Evolutionary conservation across 2,113 vertebrate species (phyloP), one percentile per base, ranked within the genome.

Genomic region (Camelus dromedarius): DNA sequence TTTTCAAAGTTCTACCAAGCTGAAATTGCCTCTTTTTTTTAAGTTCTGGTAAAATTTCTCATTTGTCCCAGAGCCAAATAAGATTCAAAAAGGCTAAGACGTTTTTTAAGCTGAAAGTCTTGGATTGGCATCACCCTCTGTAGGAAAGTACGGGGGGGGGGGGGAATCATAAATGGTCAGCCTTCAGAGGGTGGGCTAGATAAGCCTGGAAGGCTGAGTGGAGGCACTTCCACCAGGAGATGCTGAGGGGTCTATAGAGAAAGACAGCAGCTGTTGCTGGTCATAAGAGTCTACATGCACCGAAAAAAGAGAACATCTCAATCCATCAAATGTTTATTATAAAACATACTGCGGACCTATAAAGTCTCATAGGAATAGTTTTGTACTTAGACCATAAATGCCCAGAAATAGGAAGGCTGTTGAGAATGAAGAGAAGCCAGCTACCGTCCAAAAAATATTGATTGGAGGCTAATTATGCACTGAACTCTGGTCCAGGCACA

Each of bases 1-100:
- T 52, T 64, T 86, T 94, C 62, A 90, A 79, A 86, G 86, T 82
- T 83, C 92, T 48, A 32, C 8, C 1, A 28, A 46, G 58, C 69
- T 19, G 24, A 91, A 48, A n/a, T 35, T 52, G 32, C 11, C 7
- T 42, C 92, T 91, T 84, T 64, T 50, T 60, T 46, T 64, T 73
- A 84, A 75, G 52, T 82, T 48, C 48, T 56, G 38, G 26, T 69
- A 77, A 67, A 56, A 77, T 82, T 50, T 56, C 52, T 84, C 38
- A 92, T 95, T 83, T 58, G 58, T 75, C 58, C 19, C 30, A 54
- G 19, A 84, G 56, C 42, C 48, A 58, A 11, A 6, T 76, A 13
- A 86, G 9, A 77, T 88, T 80, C 30, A 32, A 22, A 60, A 46
- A 76, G 24, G 50, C 22, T 58, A 7, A 79, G 32, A 54, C 54